Conservation (phyloP, 2,113 vertebrate species). For the Pelecanus crispus region DNA sequence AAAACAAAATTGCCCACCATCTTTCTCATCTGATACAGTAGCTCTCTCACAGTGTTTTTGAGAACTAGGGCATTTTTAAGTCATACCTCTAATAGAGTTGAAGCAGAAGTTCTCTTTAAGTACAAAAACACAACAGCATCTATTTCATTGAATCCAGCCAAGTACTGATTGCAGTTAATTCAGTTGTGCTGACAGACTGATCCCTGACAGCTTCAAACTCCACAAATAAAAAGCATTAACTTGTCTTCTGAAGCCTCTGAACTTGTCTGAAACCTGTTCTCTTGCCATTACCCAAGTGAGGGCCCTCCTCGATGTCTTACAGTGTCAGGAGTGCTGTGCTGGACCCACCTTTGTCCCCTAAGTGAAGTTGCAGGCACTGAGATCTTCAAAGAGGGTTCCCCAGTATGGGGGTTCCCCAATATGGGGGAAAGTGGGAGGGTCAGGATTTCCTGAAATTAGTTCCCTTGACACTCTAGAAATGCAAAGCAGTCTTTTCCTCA, state of each 20-base stretch:
- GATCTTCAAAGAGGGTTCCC: not conserved
- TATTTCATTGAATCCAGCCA: not conserved
- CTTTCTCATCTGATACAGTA: not conserved
- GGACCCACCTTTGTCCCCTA: not conserved
- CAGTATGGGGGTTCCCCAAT: not conserved
- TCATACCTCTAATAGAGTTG: not conserved
- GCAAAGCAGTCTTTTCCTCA: not conserved
- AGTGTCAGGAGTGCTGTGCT: not conserved
- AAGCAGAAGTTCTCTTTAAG: not conserved
- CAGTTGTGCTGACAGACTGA: not conserved
- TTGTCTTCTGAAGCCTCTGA: not conserved
- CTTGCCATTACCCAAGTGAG: not conserved
- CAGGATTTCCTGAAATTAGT: not conserved
- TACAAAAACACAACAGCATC: not conserved
- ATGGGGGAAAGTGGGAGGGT: not conserved
- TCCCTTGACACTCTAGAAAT: not conserved
- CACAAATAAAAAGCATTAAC: not conserved
- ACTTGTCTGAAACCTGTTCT: not conserved
- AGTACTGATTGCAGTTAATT: not conserved
- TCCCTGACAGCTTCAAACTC: not conserved
- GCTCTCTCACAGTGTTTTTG: not conserved
- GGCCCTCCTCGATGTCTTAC: accelerated
- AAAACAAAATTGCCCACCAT: not conserved
- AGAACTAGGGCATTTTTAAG: not conserved
- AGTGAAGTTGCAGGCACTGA: not conserved